Conservation (phyloP, 1,140 invertebrate genomes). For the Oreohelix idahoensis region DNA sequence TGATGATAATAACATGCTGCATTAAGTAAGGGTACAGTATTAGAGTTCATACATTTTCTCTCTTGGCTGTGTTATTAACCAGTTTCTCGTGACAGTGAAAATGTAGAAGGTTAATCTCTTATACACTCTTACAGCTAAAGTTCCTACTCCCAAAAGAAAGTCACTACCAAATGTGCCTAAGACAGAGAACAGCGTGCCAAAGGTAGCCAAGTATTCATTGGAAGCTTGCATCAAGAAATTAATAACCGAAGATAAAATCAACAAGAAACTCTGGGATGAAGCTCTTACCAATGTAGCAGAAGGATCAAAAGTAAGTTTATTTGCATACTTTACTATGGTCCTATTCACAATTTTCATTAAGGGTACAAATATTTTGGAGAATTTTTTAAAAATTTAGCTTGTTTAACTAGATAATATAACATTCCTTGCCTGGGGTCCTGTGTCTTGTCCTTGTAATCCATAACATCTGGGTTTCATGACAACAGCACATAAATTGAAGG, state of each 20-base stretch:
- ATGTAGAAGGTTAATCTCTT: no score
- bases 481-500: no score
- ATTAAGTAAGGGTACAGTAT: no score
- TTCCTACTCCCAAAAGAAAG: neutral
- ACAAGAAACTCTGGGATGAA: conserved; percentile 82
- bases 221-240: conserved; percentile 74
- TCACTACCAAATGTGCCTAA: conserved; percentile 41
- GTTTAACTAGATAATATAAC: no score
- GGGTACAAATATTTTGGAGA: neutral
- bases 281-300: conserved; percentile 66
- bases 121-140: neutral
- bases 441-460: no score
- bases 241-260: conserved; percentile 78
- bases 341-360: neutral
- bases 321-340: no score
- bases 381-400: neutral
- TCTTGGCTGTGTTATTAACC: no score
- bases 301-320: conserved; percentile 62
- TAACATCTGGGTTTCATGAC: no score
- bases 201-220: conserved; percentile 74
- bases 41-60: no score
- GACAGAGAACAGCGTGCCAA: conserved; percentile 70
- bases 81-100: no score
- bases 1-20: no score
- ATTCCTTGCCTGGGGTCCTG: no score